Base-by-base conservation (phyloP, 2,113 vertebrate genomes). In the Pelobates fuscus region DNA sequence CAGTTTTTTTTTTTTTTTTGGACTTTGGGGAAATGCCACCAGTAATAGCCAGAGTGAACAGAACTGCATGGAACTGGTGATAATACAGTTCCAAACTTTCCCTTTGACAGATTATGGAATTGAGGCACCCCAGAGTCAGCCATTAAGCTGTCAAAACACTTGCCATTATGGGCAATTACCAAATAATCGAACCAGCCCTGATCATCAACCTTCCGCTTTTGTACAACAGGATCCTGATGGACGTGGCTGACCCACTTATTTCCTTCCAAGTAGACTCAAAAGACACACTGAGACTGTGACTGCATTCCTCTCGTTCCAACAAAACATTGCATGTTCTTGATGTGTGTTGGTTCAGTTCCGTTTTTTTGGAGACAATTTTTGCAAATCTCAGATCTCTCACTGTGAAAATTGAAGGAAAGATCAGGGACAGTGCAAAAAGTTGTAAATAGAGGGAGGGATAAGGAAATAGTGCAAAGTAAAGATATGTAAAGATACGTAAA, bases 181-280 rank as follows among this genome's bases (percentile, higher is more conserved):
- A 73, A n/a, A 29, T 65, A 76, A 66, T 65, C 67, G 64, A 60
- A 41, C 60, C 24, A 59, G 25, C 20, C 27, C 12, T 41, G 29
- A 30, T 71, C 52, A 60, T 71, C 52, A 67, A 1, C 65, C 24
- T 71, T 59, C 61, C 54, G 71, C 43, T 71, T 71, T 29, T 71
- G 46, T 2, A 60, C 23, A n/a, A 18, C 26, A 24, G 59, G 7
- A 60, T 43, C 17, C 18, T 14, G 18, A 32, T 70, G 24, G 2
- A 63, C 49, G 18, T 3, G 46, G 41, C 32, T 78, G 59, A 63
- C 17, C 63, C 55, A 41, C 7, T 37, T 18, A 7, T 6, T 71
- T 62, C 32, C 8, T 26, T 77, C 25, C 1, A 61, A 11, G 1
- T 67, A 12, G 12, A 54, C 62, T 60, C 25, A 0, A 2, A 11